Conservation (phyloP, 2,113 vertebrate species). For the Indri indri region DNA sequence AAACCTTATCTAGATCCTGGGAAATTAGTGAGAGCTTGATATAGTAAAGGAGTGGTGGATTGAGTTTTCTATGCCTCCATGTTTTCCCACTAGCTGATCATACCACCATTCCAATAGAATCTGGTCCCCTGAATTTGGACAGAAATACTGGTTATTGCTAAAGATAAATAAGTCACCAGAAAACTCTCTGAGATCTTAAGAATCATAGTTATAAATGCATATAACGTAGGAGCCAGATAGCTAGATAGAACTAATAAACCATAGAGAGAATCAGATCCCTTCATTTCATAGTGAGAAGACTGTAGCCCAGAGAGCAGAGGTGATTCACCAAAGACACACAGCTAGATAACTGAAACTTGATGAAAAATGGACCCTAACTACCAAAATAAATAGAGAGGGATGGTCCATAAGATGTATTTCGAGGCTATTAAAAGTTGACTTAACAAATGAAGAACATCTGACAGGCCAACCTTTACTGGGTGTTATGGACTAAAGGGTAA, state of each 20-base stretch:
- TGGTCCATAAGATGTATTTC: neutral
- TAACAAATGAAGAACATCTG: neutral
- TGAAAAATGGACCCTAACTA: neutral
- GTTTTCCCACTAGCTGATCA: neutral
- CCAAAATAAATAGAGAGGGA: neutral
- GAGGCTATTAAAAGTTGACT: neutral
- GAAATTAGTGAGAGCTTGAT: neutral
- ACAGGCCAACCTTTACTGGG: neutral
- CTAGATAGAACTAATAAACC: neutral
- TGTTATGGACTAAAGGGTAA: neutral
- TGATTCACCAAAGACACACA: neutral
- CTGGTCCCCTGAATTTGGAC: neutral
- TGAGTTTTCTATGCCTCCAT: neutral
- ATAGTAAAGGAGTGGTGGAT: neutral
- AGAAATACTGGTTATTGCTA: neutral
- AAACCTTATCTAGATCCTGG: neutral
- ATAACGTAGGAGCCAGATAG: neutral
- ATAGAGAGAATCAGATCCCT: neutral
- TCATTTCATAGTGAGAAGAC: neutral
- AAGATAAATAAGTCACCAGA: constrained; percentile 27
- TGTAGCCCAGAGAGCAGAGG: neutral
- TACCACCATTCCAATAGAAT: neutral
- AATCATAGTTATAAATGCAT: neutral
- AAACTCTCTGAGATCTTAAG: neutral
- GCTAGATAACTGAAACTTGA: neutral